Conservation (phyloP, 2,888 invertebrate species). For the Pediacus dermestoides region DNA sequence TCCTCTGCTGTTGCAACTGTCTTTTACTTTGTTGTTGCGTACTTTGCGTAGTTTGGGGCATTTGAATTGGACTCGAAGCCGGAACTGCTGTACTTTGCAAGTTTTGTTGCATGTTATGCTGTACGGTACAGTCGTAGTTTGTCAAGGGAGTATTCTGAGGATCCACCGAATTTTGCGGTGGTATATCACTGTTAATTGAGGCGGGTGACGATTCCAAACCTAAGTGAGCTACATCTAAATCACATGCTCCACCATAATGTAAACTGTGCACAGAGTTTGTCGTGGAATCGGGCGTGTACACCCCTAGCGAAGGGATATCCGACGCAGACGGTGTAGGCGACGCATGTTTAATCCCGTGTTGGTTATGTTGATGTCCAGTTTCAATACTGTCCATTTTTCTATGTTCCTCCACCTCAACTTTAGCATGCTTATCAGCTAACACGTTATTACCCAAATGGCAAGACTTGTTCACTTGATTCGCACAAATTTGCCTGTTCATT, state of each 20-base stretch:
- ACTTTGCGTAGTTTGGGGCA: conserved; percentile 32
- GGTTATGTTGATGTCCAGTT: conserved; percentile 45
- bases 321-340: conserved; percentile 50
- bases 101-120: conserved; percentile 59
- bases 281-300: conserved; percentile 81
- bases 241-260: conserved; percentile 69
- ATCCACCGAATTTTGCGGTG: conserved; percentile 71
- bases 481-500: conserved; percentile 14
- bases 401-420: neutral
- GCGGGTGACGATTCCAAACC: conserved; percentile 87
- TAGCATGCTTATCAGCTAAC: conserved; percentile 2
- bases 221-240: conserved; percentile 77
- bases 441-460: conserved; percentile 5
- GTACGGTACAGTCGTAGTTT: conserved; percentile 69
- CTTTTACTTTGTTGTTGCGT: conserved; percentile 44
- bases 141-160: conserved; percentile 43
- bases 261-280: conserved; percentile 78
- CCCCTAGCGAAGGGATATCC: conserved; percentile 76
- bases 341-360: conserved; percentile 18
- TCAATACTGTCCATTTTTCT: no score
- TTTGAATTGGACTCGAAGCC: conserved; percentile 50
- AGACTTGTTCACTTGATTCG: conserved; percentile 6
- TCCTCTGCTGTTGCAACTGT: conserved; percentile 32
- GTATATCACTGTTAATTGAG: conserved; percentile 80
- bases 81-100: conserved; percentile 44